These are phyloP conservation scores for Drosophila teissieri DNA, from an alignment of 1,140 invertebrate species.

Conservation along the genomic window DNA sequence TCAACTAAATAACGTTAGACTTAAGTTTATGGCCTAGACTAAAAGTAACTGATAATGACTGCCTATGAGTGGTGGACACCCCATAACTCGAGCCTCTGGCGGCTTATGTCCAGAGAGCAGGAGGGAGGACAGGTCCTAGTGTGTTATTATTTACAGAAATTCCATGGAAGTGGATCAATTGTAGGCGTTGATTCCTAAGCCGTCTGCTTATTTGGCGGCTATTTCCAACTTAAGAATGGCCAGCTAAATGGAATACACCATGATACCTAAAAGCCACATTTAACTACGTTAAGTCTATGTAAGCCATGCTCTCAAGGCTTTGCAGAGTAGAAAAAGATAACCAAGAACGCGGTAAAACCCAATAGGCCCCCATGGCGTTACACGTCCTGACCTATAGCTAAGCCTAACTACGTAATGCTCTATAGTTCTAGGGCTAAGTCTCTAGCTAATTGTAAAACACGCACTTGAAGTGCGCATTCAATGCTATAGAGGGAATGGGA, in stretches of 20 bases:
- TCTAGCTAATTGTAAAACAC: conserved; percentile 59
- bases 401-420: conserved; percentile 55
- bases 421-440: conserved; percentile 62
- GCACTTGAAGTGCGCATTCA: conserved; percentile 54
- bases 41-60: conserved; percentile 62
- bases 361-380: conserved; percentile 19
- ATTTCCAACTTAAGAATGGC: neutral
- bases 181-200: neutral
- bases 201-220: neutral
- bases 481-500: conserved; percentile 32
- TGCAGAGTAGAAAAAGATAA: conserved; percentile 49
- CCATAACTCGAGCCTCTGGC: conserved; percentile 2
- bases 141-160: conserved; percentile 44
- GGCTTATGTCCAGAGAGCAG: conserved; percentile 8
- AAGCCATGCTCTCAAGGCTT: conserved; percentile 68
- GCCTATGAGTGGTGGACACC: conserved; percentile 54
- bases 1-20: conserved; percentile 51
- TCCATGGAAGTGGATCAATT: conserved; percentile 26
- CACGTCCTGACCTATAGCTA: conserved; percentile 38
- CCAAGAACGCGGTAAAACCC: conserved; percentile 35
- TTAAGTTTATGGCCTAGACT: conserved; percentile 33
- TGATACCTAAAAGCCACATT: conserved; percentile 36
- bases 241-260: neutral
- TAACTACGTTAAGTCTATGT: conserved; percentile 72
- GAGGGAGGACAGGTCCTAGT: conserved; percentile 1